Conservation (phyloP, 2,888 invertebrate genomes). For the Bembecia ichneumoniformis region DNA sequence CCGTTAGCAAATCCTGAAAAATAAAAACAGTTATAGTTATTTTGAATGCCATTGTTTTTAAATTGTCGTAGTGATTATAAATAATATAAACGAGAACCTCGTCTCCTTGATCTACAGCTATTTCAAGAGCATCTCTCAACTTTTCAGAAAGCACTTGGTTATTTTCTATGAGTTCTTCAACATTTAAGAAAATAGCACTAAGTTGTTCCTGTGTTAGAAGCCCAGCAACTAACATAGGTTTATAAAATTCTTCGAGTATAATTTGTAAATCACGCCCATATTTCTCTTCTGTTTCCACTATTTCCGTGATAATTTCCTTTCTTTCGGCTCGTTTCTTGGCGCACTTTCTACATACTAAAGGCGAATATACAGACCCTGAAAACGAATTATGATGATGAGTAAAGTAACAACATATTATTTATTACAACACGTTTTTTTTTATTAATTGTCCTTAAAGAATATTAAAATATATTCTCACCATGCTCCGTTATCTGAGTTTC, state of each 20-base stretch:
- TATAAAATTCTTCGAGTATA: slow-evolving; percentile 92
- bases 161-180: slow-evolving; percentile 91
- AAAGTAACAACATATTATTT: background rate
- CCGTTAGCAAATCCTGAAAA: slow-evolving; percentile 81
- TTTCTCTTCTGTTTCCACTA: slow-evolving; percentile 96
- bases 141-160: slow-evolving; percentile 89
- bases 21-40: background rate
- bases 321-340: slow-evolving; percentile 89
- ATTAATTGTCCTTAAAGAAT: background rate
- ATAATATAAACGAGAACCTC: slow-evolving; percentile 51
- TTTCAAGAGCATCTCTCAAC: slow-evolving; percentile 88
- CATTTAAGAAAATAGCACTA: slow-evolving; percentile 92
- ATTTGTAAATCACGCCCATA: slow-evolving; percentile 94
- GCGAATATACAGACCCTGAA: slow-evolving; percentile 80
- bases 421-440: background rate
- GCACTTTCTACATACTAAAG: slow-evolving; percentile 89
- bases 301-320: slow-evolving; percentile 94
- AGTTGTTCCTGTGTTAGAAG: slow-evolving; percentile 92
- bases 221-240: slow-evolving; percentile 94
- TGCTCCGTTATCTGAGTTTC: slow-evolving; percentile 82
- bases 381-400: slow-evolving; percentile 2
- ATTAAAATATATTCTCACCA: slow-evolving; percentile 39
- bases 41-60: background rate
- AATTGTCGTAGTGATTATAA: background rate
- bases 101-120: slow-evolving; percentile 84